These are phyloP conservation scores for Tauraco erythrolophus DNA, from an alignment of 2,113 vertebrate species.

Conservation along the genomic window DNA sequence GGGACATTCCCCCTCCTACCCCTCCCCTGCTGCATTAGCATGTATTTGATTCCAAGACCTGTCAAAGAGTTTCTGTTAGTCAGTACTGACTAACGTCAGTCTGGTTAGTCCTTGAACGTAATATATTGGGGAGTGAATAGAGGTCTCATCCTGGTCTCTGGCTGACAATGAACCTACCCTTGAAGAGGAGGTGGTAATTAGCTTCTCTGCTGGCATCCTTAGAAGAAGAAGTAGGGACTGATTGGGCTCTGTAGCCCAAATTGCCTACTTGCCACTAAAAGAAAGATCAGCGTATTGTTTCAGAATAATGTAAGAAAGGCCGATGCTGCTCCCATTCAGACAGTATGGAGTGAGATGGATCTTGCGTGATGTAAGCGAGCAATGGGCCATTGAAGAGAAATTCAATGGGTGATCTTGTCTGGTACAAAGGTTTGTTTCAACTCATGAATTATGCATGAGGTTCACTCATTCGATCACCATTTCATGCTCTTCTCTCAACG, in stretches of 20 bases:
- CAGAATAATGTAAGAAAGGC: background rate
- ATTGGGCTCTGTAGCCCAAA: background rate
- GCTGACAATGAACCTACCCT: conserved; percentile 15
- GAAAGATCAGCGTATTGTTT: background rate
- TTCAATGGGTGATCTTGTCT: conserved; percentile 39
- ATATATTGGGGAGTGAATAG: background rate
- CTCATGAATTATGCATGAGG: background rate
- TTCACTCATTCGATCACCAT: background rate
- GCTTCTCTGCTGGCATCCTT: conserved; percentile 29
- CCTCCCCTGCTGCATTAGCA: fast-evolving
- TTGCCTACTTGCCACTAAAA: background rate
- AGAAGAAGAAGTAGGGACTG: conserved; percentile 18
- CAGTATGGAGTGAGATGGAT: background rate
- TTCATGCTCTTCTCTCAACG: background rate
- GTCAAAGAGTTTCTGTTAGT: background rate
- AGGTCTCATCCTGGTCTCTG: background rate
- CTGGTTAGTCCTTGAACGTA: background rate
- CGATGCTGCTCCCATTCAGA: conserved; percentile 4
- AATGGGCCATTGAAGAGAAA: conserved; percentile 8
- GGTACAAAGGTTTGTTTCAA: background rate
- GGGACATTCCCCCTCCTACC: fast-evolving
- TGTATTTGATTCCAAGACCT: background rate
- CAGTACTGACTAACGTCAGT: background rate
- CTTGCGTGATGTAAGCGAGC: background rate
- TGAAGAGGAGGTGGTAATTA: conserved; percentile 28